Evolutionary conservation across 2,113 vertebrate species (phyloP).

Genomic region (Micromys minutus): DNA sequence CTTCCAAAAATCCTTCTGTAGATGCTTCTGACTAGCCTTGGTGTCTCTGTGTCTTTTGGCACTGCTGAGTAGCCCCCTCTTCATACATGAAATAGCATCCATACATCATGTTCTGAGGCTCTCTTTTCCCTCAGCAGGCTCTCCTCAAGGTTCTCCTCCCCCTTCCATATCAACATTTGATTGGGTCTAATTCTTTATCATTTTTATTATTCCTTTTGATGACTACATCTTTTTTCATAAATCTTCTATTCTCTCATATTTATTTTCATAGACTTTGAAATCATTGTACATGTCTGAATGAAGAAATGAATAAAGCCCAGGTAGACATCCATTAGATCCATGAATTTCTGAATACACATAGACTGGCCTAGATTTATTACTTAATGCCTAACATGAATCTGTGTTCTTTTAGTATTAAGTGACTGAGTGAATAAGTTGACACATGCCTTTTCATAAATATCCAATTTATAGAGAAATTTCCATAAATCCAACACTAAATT

Average conservation of each 20-base stretch:
- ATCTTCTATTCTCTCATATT: background rate
- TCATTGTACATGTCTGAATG: background rate
- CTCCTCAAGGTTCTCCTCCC: background rate
- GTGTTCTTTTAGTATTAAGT: background rate
- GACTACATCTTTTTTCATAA: background rate
- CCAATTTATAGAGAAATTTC: background rate
- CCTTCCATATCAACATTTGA: background rate
- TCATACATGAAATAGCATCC: background rate
- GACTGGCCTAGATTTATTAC: background rate
- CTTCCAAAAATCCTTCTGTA: background rate
- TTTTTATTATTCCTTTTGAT: background rate
- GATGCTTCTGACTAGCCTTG: background rate
- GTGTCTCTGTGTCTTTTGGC: background rate
- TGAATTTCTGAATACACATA: background rate
- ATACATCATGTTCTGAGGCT: background rate
- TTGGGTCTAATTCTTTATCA: background rate
- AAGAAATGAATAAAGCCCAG: background rate
- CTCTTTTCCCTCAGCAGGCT: background rate
- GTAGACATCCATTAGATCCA: background rate
- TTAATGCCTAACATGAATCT: background rate
- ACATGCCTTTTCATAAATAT: conserved; percentile 14
- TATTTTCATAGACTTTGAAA: background rate
- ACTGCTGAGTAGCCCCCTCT: background rate
- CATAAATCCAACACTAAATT: background rate
- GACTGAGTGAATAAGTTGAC: background rate